A percentile compares a stretch with the other conserved stretches of the same genome.
Evolutionary conservation across 1,140 invertebrate species (phyloP).

Genomic region (Steinernema khuongi): DNA sequence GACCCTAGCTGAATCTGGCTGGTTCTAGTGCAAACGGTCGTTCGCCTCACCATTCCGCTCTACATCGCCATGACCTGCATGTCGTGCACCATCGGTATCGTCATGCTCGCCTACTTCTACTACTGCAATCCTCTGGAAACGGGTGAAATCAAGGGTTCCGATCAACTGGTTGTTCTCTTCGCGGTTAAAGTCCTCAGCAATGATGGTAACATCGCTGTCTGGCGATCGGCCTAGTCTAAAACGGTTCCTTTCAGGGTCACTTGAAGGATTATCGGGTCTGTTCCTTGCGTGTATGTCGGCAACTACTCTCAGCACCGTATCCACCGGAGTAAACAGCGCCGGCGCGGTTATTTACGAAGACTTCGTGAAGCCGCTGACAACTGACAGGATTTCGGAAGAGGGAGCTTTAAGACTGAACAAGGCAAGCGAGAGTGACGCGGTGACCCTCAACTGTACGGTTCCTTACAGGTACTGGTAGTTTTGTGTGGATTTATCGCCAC

Average conservation of each 20-base stretch:
- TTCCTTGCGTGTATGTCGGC: constrained; percentile 14
- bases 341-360: neutral
- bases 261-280: neutral
- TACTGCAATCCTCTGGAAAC: neutral
- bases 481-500: neutral
- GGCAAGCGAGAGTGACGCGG: neutral
- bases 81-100: neutral
- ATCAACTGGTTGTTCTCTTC: neutral
- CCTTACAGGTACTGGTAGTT: neutral
- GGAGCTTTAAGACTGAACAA: neutral
- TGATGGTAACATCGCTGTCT: neutral
- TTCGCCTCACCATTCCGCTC: constrained; percentile 26
- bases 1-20: constrained; percentile 34
- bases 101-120: constrained; percentile 14
- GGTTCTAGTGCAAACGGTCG: neutral
- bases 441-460: neutral
- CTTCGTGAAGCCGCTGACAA: neutral
- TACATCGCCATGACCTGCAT: constrained; percentile 19
- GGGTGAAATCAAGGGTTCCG: constrained; percentile 14
- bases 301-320: neutral
- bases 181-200: constrained; percentile 9
- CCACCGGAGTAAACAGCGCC: constrained; percentile 2
- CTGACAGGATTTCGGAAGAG: neutral
- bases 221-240: neutral
- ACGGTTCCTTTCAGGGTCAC: neutral